Evolutionary conservation across 2,888 invertebrate species (phyloP), one percentile per base, ranked within the genome.

Genomic region (Drosophila ochracea): DNA sequence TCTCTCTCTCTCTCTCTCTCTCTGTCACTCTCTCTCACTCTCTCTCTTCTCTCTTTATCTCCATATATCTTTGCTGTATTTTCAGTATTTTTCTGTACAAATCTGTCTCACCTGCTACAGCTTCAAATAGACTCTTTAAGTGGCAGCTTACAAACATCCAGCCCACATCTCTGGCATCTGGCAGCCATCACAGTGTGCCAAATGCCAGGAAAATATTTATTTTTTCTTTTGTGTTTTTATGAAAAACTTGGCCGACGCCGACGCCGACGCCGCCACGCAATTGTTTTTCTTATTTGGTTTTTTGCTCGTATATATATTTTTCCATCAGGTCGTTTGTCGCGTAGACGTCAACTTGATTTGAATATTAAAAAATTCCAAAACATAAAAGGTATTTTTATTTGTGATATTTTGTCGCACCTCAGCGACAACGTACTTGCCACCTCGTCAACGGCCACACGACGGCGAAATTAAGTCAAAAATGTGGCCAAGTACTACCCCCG

Each of bases 341-440:
- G 61, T 25, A 21, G 41, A 55, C 64, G 68, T 71, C 70, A 59
- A 80, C 83, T 86, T 87, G 86, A 88, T 87, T 87, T 88, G 84
- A 84, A 88, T 88, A 88, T 88, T 88, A 87, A 87, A 87, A 87
- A 87, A 87, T 87, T 87, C 87, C 89, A 76, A 78, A 86, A 86
- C 86, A 86, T 84, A 85, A 88, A 84, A 88, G 88, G 89, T 84
- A 88, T 88, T 88, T 88, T 88, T 89, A 88, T 88, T 88, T 89
- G 87, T 76, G 89, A 84, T 90, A 90, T 86, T 91, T 91, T 91
- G 91, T 91, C 91, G 90, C 91, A 91, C 91, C 91, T 91, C 87
- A 73, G 85, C 84, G 89, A 91, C 91, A 91, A 89, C 88, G 85
- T 83, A 91, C 83, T 85, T 89, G 89, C 90, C 90, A 90, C 90